Base-by-base conservation (phyloP, 2,888 invertebrate species). In the Meliscaeva auricollis region DNA sequence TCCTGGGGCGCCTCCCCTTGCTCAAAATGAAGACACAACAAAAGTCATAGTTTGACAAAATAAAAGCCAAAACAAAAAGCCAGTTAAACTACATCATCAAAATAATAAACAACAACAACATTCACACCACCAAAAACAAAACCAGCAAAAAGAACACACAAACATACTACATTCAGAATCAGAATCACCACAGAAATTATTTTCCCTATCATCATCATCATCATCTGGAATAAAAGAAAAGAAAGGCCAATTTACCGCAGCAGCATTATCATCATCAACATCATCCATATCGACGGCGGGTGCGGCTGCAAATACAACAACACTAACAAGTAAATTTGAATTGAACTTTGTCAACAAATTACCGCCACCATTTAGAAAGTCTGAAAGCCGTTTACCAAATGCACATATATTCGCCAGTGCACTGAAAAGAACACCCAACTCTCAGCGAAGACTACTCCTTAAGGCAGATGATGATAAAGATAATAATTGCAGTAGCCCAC, bases 1-100 rank as follows among this genome's bases (percentile, higher is more conserved):
- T 68, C 88, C 88, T 44, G 72, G 11, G 38, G 35, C 75, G 20
- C 79, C 87, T 15, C 75, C 88, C 11, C 56, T 85, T 17, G 83
- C 89, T 87, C 88, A 89, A 81, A 90, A 89, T 78, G 89, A 90
- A 52, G 90, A 91, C 70, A 87, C 89, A 87, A 56, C 74, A 58
- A 88, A 89, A 41, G 74, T 87, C 78, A 69, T 87, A 77, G 91
- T 92, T 89, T 92, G 92, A 92, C 92, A 91, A 89, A 89, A 89
- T 89, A 89, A 89, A 77, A 54, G 54, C 66, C 69, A 74, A 85
- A 77, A 38, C 11, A 76, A 80, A 73, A 87, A 77, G 52, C 54
- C 77, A 78, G 50, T 44, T 15, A 81, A 72, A 74, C 66, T 41
- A 3, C 74, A 66, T 48, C 60, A 69, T 26, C 26, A 26, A 26